phyloP scores from a whole-genome alignment of 2,888 invertebrate species.

The Dione vanillae region DNA sequence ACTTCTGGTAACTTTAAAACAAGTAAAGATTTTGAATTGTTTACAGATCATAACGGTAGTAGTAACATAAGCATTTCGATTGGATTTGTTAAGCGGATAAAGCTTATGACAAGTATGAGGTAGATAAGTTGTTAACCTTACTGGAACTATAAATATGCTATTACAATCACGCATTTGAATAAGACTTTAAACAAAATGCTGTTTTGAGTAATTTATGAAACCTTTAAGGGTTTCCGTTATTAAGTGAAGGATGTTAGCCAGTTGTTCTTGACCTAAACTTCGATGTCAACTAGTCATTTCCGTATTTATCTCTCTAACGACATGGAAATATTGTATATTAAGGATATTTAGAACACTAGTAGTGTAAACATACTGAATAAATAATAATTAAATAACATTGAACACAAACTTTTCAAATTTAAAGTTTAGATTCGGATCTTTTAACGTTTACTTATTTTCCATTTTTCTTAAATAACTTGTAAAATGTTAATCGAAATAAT shows the following conservation, averaged over 20 bases:
- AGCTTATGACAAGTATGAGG: constrained; percentile 27
- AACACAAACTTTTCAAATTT: no score
- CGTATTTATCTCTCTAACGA: constrained; percentile 23
- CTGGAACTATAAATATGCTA: constrained; percentile 36
- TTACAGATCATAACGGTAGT: constrained; percentile 27
- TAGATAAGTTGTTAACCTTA: constrained; percentile 42
- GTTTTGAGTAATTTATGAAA: constrained; percentile 47
- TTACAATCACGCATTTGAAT: constrained; percentile 41
- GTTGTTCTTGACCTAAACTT: constrained; percentile 73
- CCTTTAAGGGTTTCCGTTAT: constrained; percentile 59
- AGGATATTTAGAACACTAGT: neutral
- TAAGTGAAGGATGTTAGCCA: constrained; percentile 61
- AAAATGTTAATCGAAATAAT: no score
- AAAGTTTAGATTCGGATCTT: no score
- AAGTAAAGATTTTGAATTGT: constrained; percentile 41
- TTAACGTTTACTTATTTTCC: no score
- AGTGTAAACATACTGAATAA: neutral
- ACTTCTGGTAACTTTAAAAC: neutral
- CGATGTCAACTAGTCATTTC: constrained; percentile 43
- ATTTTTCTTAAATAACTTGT: no score
- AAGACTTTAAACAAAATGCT: constrained; percentile 30
- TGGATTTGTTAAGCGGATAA: constrained; percentile 24
- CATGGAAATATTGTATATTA: constrained; percentile 11
- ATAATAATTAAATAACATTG: no score
- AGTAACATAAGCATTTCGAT: neutral